These are phyloP conservation scores for Paradoxurus hermaphroditus DNA, from an alignment of 2,113 vertebrate genomes.

Conservation along the genomic window DNA sequence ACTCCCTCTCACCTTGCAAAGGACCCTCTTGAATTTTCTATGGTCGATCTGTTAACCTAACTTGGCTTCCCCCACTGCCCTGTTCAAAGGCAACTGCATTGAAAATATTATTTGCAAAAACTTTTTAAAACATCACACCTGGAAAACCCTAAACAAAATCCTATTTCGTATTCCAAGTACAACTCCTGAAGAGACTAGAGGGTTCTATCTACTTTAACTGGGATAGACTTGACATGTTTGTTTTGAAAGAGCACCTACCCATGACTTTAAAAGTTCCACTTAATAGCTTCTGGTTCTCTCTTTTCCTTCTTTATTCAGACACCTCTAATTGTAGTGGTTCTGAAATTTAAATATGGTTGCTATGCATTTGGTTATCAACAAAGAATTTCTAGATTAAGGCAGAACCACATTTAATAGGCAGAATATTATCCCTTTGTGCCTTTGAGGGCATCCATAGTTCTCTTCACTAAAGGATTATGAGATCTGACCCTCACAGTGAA, in stretches of 20 bases:
- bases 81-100: constrained; percentile 67
- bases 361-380: constrained; percentile 55
- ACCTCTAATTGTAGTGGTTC: constrained; percentile 46
- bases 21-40: constrained; percentile 47
- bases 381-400: constrained; percentile 39
- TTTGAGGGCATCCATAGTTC: not conserved
- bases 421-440: constrained; percentile 37
- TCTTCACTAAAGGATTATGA: constrained; percentile 51
- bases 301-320: constrained; percentile 36
- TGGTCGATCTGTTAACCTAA: constrained; percentile 73
- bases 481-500: constrained; percentile 28
- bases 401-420: constrained; percentile 34
- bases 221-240: constrained; percentile 35
- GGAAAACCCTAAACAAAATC: constrained; percentile 62
- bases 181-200: constrained; percentile 74
- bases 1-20: constrained; percentile 56
- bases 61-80: constrained; percentile 50
- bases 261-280: constrained; percentile 68
- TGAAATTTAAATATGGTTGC: constrained; percentile 71
- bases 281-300: constrained; percentile 25
- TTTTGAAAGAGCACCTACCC: constrained; percentile 75
- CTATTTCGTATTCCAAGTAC: constrained; percentile 73
- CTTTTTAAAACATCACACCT: constrained; percentile 73
- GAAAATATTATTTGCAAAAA: constrained; percentile 68
- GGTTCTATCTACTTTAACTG: constrained; percentile 59